Evolutionary conservation across 2,113 vertebrate genomes (phyloP), one percentile per base, ranked within the genome.

Genomic region (Syngnathus typhle): DNA sequence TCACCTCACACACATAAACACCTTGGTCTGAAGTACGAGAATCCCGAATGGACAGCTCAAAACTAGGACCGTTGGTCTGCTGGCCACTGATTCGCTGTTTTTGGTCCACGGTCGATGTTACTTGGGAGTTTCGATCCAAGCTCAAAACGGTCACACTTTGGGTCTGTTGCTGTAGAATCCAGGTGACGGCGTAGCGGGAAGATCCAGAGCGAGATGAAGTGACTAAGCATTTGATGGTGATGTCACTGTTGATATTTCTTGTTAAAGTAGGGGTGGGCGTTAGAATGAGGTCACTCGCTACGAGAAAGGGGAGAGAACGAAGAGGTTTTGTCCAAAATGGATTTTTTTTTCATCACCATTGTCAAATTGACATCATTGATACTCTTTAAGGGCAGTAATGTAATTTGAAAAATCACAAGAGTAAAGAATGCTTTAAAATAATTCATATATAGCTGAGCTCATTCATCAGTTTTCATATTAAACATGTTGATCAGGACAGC

Each of bases 101-200:
- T 51, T 38, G 15, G 23, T 12, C 64, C 67, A 73, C 27, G 0
- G n/a, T 1, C 5, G 69, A 84, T 1, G 61, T 82, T 8, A 89
- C 19, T 0, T 86, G 65, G 11, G 75, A 85, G 16, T 89, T 70
- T 15, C 16, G 73, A 66, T 89, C 81, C 1, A 78, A 82, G 47
- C 63, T 84, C 2, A 87, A 16, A 36, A 93, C 52, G 23, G 12
- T 85, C 54, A 61, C 70, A 4, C n/a, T 79, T 12, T 13, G 64
- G 3, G 7, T 52, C 6, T 19, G 1, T 9, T 60, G 67, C 18
- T 62, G 67, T 43, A 84, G 72, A 15, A 74, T 51, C 92, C 92
- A 93, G 52, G 84, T 86, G 41, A 92, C 72, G 1, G 75, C 76
- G 18, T 89, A 90, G 41, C 62, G 81, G 44, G 88, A 87, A 21